Evolutionary conservation across 1,140 invertebrate species (phyloP).

Genomic region (Pygmarrhopalites habei): DNA sequence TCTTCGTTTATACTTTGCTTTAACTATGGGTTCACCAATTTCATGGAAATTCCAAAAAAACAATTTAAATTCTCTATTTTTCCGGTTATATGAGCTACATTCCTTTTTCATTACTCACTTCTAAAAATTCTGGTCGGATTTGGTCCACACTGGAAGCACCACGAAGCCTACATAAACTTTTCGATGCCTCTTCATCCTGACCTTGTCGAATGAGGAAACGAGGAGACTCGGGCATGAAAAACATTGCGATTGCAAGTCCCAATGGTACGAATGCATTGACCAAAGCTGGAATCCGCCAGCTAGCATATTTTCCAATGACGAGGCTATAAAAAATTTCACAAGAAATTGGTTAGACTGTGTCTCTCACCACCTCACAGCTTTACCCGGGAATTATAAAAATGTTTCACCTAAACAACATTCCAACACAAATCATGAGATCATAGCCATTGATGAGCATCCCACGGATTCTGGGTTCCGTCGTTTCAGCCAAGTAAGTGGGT

Average conservation of each 20-base stretch:
- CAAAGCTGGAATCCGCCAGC: slow-evolving; percentile 46
- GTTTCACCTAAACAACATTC: slow-evolving; percentile 61
- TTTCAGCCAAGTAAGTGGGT: slow-evolving; percentile 75
- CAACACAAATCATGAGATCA: slow-evolving; percentile 68
- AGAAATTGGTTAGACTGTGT: no score
- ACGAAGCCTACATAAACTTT: slow-evolving; percentile 57
- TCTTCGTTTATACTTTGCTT: neutral
- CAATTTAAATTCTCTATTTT: no score
- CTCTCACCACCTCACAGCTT: no score
- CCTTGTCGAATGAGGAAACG: slow-evolving; percentile 45
- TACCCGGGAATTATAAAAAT: no score
- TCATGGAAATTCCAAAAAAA: slow-evolving; percentile 55
- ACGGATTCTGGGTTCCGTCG: slow-evolving; percentile 65
- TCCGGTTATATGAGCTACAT: no score
- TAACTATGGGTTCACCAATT: slow-evolving; percentile 9
- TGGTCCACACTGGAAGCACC: slow-evolving; percentile 45
- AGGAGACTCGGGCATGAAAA: slow-evolving; percentile 56
- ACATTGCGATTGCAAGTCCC: slow-evolving; percentile 50
- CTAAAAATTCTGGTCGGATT: slow-evolving; percentile 42
- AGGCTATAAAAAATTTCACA: no score
- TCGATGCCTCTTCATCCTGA: slow-evolving; percentile 54
- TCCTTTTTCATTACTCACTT: no score
- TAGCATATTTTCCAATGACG: no score
- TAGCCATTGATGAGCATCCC: slow-evolving; percentile 71
- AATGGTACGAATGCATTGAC: slow-evolving; percentile 56